Percentiles rank a stretch among this genome's conserved stretches.
These are phyloP conservation scores for Agrotis segetum DNA, from an alignment of 2,888 invertebrate species.

Conservation along the genomic window DNA sequence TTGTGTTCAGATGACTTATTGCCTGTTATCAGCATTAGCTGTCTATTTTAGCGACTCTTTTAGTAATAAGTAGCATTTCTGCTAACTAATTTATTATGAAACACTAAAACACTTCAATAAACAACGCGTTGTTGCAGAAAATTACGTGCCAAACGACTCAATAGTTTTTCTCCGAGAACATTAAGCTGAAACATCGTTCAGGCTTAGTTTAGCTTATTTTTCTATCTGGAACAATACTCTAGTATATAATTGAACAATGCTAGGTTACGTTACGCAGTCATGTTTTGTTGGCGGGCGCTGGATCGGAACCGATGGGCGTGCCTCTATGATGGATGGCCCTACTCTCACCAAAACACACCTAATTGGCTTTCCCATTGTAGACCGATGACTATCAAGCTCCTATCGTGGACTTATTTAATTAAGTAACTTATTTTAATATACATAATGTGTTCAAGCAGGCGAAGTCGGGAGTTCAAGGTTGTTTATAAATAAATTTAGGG, in stretches of 20 bases:
- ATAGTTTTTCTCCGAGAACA: neutral
- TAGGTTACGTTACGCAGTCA: slow-evolving; percentile 65
- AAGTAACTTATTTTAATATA: slow-evolving; percentile 59
- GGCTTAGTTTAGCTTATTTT: slow-evolving; percentile 20
- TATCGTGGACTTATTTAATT: slow-evolving; percentile 65
- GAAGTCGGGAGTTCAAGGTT: slow-evolving; percentile 45
- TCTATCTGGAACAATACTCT: slow-evolving; percentile 30
- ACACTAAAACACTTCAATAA: neutral
- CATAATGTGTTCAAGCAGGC: slow-evolving; percentile 39
- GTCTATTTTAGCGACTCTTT: neutral
- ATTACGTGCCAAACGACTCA: neutral
- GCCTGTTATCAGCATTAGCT: neutral
- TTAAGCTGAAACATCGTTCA: neutral
- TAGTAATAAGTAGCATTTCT: neutral
- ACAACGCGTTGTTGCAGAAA: neutral
- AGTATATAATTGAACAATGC: slow-evolving; percentile 61
- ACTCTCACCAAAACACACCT: slow-evolving; percentile 85
- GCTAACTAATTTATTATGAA: too few species aligned
- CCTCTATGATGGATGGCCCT: slow-evolving; percentile 84
- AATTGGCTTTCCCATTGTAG: slow-evolving; percentile 86
- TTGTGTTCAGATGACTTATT: slow-evolving; percentile 5
- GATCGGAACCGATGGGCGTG: slow-evolving; percentile 82
- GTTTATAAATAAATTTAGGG: neutral
- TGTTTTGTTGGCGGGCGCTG: slow-evolving; percentile 71
- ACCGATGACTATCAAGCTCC: slow-evolving; percentile 75